Conservation (phyloP, 2,888 invertebrate genomes). For the Melanotus villosus region DNA sequence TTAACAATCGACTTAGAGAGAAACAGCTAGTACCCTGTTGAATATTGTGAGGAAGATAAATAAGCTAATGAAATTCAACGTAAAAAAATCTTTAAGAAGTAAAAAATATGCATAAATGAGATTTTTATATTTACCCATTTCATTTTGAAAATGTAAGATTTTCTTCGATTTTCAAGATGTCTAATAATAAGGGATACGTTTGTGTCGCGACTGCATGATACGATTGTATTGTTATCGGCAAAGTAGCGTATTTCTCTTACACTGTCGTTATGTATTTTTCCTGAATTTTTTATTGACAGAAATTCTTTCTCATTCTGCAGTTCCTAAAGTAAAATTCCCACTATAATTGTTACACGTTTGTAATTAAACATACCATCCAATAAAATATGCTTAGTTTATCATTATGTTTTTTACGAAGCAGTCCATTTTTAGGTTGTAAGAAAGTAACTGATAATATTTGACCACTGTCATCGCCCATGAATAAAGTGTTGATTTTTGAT, state of each 20-base stretch:
- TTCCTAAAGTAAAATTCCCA: constrained; percentile 67
- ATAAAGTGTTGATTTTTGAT: constrained; percentile 65
- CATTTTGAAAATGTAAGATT: constrained; percentile 72
- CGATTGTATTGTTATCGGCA: constrained; percentile 68
- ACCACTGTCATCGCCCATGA: constrained; percentile 73
- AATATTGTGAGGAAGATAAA: too few relatives aligned
- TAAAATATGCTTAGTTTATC: constrained; percentile 73
- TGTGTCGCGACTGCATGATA: constrained; percentile 73
- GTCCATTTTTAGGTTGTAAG: constrained; percentile 70
- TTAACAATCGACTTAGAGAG: constrained; percentile 68
- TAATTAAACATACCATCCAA: constrained; percentile 71
- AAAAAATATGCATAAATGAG: too few relatives aligned
- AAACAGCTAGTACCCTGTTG: constrained; percentile 74
- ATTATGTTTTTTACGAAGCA: constrained; percentile 71
- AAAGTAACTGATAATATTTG: constrained; percentile 71
- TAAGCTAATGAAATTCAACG: too few relatives aligned
- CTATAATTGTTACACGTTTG: neutral
- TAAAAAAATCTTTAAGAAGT: too few relatives aligned
- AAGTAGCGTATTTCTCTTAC: constrained; percentile 70
- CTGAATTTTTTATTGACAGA: constrained; percentile 67
- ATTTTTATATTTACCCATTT: constrained; percentile 68
- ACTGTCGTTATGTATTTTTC: constrained; percentile 69
- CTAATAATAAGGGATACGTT: constrained; percentile 69
- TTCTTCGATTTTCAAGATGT: constrained; percentile 69
- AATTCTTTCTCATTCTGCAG: constrained; percentile 70